Conservation (phyloP, 2,113 vertebrate genomes). For the Anhinga rufa region DNA sequence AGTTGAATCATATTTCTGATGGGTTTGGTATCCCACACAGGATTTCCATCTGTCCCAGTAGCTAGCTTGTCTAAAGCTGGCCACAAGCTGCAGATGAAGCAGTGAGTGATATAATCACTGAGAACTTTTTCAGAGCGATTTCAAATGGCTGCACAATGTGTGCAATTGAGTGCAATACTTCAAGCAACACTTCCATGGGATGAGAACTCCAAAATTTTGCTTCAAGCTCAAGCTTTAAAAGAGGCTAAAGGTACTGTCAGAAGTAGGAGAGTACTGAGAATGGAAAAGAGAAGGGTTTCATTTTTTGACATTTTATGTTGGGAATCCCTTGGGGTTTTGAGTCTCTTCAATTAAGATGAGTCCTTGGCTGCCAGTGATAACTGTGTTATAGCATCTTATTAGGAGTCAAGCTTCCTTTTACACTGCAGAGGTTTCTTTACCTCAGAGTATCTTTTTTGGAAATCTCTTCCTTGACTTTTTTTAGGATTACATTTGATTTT, state of each 20-base stretch:
- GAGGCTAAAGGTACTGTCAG: neutral
- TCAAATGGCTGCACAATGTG: neutral
- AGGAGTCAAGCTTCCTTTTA: neutral
- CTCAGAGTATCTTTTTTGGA: neutral
- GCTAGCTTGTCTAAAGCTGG: neutral
- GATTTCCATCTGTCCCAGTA: neutral
- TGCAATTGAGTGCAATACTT: neutral
- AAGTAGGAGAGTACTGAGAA: neutral
- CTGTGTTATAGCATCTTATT: neutral
- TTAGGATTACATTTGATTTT: neutral
- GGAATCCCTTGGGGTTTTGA: neutral
- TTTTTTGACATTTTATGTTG: neutral
- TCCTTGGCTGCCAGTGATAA: neutral
- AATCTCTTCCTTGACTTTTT: neutral
- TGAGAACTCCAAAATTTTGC: neutral
- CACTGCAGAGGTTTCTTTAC: neutral
- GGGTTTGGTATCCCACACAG: neutral
- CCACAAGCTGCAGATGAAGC: neutral
- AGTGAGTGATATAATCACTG: rapidly evolving
- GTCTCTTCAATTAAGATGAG: neutral
- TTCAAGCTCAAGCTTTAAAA: neutral
- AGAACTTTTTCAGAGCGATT: neutral
- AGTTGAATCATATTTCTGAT: neutral
- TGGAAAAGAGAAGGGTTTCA: neutral
- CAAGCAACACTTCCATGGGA: neutral